phyloP scores from a whole-genome alignment of 2,888 invertebrate species.

The Cephonodes hylas region DNA sequence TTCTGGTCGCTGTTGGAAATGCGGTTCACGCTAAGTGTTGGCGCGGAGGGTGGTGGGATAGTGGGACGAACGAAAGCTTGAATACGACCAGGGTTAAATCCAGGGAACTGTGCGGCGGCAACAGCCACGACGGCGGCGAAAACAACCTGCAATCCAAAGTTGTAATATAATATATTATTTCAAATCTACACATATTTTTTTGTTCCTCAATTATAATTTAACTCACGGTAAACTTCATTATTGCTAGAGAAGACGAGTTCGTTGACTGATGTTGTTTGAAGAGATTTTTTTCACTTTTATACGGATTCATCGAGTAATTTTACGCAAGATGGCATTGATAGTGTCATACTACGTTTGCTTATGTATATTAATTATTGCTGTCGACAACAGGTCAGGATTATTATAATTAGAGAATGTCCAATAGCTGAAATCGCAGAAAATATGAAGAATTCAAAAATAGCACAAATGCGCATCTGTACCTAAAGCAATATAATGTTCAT shows the following conservation, averaged over 20 bases:
- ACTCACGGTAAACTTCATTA: conserved; percentile 61
- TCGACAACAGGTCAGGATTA: conserved; percentile 13
- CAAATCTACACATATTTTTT: background rate
- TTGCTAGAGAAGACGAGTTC: conserved; percentile 31
- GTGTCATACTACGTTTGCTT: conserved; percentile 46
- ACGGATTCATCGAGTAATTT: conserved; percentile 38
- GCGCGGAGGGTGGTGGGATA: conserved; percentile 18
- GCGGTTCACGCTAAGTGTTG: conserved; percentile 34
- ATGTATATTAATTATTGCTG: conserved; percentile 39
- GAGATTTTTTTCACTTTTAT: conserved; percentile 45
- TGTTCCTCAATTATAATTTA: background rate
- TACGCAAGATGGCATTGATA: conserved; percentile 59
- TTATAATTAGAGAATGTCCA: conserved; percentile 5
- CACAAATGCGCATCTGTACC: background rate
- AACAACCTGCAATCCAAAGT: conserved; percentile 32
- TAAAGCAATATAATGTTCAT: background rate
- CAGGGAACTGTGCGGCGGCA: conserved; percentile 47
- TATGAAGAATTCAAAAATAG: background rate
- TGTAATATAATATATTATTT: background rate
- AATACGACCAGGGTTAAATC: conserved; percentile 1
- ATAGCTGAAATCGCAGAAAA: conserved; percentile 5
- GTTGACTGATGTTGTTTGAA: conserved; percentile 40
- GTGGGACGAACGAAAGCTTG: background rate
- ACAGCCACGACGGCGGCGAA: conserved; percentile 57
- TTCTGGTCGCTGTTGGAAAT: conserved; percentile 32